Evolutionary conservation across 2,797 vertebrate species (phyloP), one percentile per base, ranked within the genome.

Genomic region (Rhinophrynus dorsalis): DNA sequence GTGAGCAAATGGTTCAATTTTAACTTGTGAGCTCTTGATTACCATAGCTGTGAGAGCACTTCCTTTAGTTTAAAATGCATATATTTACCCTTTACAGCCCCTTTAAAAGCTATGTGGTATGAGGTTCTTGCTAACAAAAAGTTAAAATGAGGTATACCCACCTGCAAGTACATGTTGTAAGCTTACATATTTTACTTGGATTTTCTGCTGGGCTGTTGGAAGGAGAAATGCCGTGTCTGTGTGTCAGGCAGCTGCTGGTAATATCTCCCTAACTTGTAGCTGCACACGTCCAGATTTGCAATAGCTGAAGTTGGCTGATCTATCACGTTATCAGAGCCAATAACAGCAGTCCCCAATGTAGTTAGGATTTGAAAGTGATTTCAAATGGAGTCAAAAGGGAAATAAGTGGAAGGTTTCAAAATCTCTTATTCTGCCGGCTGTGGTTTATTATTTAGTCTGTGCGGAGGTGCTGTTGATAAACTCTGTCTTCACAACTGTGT

Each of bases 261-360:
- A 64, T 57, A 57, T 50, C 33, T 23, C 10, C 40, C 32, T 58
- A 40, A 62, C 32, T 50, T 64, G 23, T 48, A 40, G 18, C 18
- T 57, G 23, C 33, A 57, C 42, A 50, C 18, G 35, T 64, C 44
- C 51, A 50, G 51, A 71, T 71, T 71, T 58, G 44, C 40, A 40
- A 32, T 26, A 54, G 55, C 62, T 23, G 10, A 33, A 71, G 60
- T 38, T 71, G 52, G 60, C 68, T 48, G 59, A 64, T 64, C 51
- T 61, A 38, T 71, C 52, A 57, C 32, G 51, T 58, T 38, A 50
- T 50, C 52, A 40, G 42, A 57, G 68, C 52, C 52, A 71, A 23
- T 64, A 71, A 32, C 42, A 58, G 17, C 17, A 57, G 59, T 71
- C 68, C 61, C 68, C 42, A 57, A 71, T 64, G 59, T 63, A 71